Evolutionary conservation across 1,140 invertebrate species (phyloP), one percentile per base, ranked within the genome.

Genomic region (Archivesica marissinica): DNA sequence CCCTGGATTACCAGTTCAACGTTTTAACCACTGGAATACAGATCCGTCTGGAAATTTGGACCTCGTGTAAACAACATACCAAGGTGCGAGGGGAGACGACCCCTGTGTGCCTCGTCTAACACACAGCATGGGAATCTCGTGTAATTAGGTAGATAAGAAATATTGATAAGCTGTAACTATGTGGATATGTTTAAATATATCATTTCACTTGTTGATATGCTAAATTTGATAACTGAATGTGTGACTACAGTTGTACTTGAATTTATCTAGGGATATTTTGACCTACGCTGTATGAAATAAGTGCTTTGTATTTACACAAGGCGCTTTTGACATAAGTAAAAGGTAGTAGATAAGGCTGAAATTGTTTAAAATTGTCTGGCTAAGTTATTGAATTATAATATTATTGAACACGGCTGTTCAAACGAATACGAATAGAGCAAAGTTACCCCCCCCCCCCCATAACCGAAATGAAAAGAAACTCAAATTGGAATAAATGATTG

Each of bases 11-110:
- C n/a, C n/a, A n/a, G n/a, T n/a, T n/a, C n/a, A n/a, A n/a, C n/a
- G n/a, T n/a, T n/a, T n/a, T n/a, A n/a, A n/a, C n/a, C n/a, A n/a
- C n/a, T n/a, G n/a, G n/a, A n/a, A n/a, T n/a, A n/a, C n/a, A n/a
- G n/a, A n/a, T n/a, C n/a, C n/a, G n/a, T n/a, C n/a, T n/a, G 68
- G 80, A 83, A 83, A 83, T 83, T 75, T 83, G 52, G 56, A 38
- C 80, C 59, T 23, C 70, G 80, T 75, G 80, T 83, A 83, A 83
- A 83, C 80, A 83, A 59, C 80, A 83, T 83, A 83, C 80, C 80
- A 75, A 17, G 38, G 80, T 74, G 54, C n/a, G 35, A 72, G 30
- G 68, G 61, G 28, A 54, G 6, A 61, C 38, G 52, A 28, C 2
- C 23, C 9, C 64, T 38, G 17, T 52, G 30, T 30, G 39, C 38